phyloP scores from a whole-genome alignment of 2,888 invertebrate species.

The Megalurothrips usitatus region DNA sequence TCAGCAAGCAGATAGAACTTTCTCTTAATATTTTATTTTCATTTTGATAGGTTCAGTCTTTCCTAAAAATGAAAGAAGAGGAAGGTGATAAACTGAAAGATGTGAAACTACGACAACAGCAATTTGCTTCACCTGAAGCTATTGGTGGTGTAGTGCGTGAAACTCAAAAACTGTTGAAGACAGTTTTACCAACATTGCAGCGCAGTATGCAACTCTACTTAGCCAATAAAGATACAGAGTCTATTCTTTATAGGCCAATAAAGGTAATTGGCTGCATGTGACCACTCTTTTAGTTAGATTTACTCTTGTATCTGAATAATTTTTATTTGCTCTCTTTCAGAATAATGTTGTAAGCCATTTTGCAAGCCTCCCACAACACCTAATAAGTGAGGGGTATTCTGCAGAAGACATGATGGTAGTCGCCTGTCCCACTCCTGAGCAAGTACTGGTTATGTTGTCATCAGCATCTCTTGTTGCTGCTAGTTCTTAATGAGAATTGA shows the following conservation, averaged over 20 bases:
- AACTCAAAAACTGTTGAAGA: constrained; percentile 72
- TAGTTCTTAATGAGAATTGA: background rate
- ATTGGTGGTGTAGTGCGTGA: constrained; percentile 70
- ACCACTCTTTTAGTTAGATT: constrained; percentile 29
- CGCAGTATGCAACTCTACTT: constrained; percentile 91
- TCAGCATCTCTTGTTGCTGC: constrained; percentile 61
- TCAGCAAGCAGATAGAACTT: too few relatives aligned
- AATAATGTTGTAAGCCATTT: constrained; percentile 87
- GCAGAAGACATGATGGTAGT: constrained; percentile 78
- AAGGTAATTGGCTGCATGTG: constrained; percentile 55
- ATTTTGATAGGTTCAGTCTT: background rate
- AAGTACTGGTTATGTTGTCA: constrained; percentile 82
- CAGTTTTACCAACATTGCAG: constrained; percentile 73
- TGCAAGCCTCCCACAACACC: constrained; percentile 71
- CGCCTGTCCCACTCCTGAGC: constrained; percentile 89
- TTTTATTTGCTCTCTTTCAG: constrained; percentile 47
- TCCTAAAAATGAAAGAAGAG: constrained; percentile 11
- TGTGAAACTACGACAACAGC: constrained; percentile 1
- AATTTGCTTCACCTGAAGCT: constrained; percentile 53
- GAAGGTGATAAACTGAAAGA: constrained; percentile 6
- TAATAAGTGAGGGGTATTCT: constrained; percentile 60
- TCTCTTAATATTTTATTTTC: background rate
- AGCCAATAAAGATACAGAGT: constrained; percentile 94
- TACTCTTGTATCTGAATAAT: constrained; percentile 20
- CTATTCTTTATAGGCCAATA: constrained; percentile 91